Base-by-base conservation (phyloP, 2,797 vertebrate species). In the Argentina silus region DNA sequence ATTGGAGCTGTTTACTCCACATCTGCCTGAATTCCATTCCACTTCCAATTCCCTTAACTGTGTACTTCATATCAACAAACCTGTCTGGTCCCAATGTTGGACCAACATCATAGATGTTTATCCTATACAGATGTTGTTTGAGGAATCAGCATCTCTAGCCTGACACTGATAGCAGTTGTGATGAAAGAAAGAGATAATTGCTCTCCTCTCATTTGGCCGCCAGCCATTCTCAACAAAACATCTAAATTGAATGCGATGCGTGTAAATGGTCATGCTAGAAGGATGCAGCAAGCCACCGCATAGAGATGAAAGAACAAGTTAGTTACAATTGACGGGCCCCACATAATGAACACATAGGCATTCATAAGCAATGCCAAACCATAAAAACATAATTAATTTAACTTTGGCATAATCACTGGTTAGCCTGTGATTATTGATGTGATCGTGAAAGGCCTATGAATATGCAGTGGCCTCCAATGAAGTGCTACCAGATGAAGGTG, bases 51-150 rank as follows among this genome's bases (percentile, higher is more conserved):
- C 7, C 17, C 56, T 59, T 9, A 19, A 59, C 21, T 59, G 48
- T 73, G 59, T 21, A 63, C 36, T 47, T 76, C 75, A 76, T 72
- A 8, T 8, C n/a, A 63, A 72, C 60, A n/a, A 80, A 15, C 51
- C 55, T 63, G 56, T 80, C 17, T 73, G 68, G 77, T 84, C 55
- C 68, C 11, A 75, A 14, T 15, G 23, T 12, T 57, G 68, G 64
- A 77, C 53, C 19, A 36, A 67, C 11, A 72, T 79, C 70, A 69
- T 19, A 70, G 45, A 47, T 76, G 57, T 17, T 70, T 61, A 72
- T 77, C 55, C 73, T 36, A 23, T 69, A 59, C 76, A 79, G 64
- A 78, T 78, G 51, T 48, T 65, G 27, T 70, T 27, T 68, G 42
- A 57, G 57, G 50, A 70, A 10, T 7, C 9, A n/a, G 14, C 19